phyloP scores from a whole-genome alignment of 2,888 invertebrate genomes.

The Linyphia triangularis region DNA sequence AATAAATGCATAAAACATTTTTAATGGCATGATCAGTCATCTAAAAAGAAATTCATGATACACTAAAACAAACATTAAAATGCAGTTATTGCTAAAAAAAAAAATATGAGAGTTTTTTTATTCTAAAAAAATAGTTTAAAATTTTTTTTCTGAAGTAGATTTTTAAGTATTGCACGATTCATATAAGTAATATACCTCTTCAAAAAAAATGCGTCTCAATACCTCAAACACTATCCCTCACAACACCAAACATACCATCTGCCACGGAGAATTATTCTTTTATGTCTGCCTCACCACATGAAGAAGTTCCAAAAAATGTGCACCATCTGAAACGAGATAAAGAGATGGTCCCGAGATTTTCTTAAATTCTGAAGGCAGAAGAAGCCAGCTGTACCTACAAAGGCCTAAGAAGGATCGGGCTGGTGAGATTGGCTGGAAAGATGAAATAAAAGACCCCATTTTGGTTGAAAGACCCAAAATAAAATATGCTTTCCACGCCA shows the following conservation, averaged over 20 bases:
- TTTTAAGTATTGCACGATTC: no score
- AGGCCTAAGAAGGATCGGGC: constrained; percentile 31
- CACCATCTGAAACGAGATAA: constrained; percentile 17
- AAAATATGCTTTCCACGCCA: constrained; percentile 53
- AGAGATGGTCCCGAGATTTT: constrained; percentile 21
- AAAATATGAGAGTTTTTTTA: no score
- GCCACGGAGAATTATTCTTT: background rate
- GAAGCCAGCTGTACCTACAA: constrained; percentile 21
- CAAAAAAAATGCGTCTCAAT: no score
- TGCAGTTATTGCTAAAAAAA: no score
- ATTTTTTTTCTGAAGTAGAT: no score
- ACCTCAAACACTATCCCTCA: background rate
- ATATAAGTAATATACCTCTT: no score
- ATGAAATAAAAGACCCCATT: constrained; percentile 48
- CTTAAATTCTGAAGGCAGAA: background rate
- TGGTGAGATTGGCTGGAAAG: background rate
- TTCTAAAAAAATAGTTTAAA: no score
- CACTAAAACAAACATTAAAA: no score
- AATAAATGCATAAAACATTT: no score
- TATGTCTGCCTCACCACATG: background rate
- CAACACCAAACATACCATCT: background rate
- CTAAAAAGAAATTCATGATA: no score
- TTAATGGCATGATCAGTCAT: no score
- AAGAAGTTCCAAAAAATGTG: background rate
- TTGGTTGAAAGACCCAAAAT: constrained; percentile 38